phyloP scores from a whole-genome alignment of 2,113 vertebrate species.

The Erythrolamprus reginae region DNA sequence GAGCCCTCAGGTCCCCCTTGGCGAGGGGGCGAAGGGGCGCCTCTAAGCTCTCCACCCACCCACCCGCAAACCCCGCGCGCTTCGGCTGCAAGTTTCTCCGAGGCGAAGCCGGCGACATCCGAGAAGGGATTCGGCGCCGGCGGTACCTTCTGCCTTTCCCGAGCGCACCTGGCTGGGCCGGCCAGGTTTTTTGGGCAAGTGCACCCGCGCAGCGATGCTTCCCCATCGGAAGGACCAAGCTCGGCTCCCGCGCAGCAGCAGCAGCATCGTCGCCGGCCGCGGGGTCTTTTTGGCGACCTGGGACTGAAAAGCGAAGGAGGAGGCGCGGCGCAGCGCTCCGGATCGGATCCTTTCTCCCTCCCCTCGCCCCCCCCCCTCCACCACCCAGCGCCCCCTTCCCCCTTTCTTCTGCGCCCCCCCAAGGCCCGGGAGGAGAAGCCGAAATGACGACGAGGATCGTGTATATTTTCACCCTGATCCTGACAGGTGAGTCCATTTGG shows the following conservation, averaged over 20 bases:
- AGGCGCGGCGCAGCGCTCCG: neutral
- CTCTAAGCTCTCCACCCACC: neutral
- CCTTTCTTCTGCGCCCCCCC: slow-evolving; percentile 2
- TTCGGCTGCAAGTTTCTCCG: neutral
- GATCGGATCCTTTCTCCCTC: neutral
- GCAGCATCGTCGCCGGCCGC: too few relatives aligned
- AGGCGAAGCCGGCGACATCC: too few relatives aligned
- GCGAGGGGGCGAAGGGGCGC: too few relatives aligned
- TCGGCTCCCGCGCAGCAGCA: neutral
- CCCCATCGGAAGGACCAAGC: slow-evolving; percentile 10
- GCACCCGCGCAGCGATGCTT: slow-evolving; percentile 22
- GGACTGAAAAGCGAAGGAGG: neutral
- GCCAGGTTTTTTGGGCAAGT: too few relatives aligned
- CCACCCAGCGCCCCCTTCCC: too few relatives aligned
- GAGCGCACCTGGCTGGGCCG: neutral
- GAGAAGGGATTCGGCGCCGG: too few relatives aligned
- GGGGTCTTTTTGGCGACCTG: neutral
- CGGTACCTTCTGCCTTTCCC: neutral
- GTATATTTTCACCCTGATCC: slow-evolving; percentile 8
- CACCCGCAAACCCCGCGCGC: rapidly evolving
- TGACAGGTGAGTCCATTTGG: slow-evolving; percentile 29
- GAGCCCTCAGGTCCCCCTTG: neutral
- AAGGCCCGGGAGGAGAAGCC: neutral
- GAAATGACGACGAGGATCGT: slow-evolving; percentile 3
- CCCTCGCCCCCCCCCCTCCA: neutral